Conservation (phyloP, 2,888 invertebrate species). For the Cryptocheilus praepositus region DNA sequence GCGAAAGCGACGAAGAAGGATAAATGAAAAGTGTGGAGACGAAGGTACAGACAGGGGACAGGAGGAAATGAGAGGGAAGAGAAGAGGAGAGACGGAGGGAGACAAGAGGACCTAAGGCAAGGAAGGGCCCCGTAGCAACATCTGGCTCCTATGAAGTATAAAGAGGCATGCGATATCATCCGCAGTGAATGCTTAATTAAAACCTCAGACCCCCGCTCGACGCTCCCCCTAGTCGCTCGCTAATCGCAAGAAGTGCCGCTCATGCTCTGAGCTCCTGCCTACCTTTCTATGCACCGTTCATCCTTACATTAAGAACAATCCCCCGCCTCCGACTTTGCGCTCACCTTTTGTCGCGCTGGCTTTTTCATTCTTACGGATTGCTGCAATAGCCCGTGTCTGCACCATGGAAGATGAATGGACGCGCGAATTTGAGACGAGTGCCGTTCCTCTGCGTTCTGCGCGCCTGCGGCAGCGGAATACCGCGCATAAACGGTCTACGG, state of each 20-base stretch:
- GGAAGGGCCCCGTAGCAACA: conserved; percentile 71
- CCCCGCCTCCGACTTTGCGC: neutral
- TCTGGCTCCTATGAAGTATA: conserved; percentile 79
- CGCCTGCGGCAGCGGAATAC: too few relatives aligned
- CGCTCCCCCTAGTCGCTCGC: conserved; percentile 54
- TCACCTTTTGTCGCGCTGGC: too few relatives aligned
- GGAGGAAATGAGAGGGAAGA: neutral
- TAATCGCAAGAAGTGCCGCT: conserved; percentile 57
- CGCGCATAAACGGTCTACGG: too few relatives aligned
- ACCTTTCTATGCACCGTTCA: conserved; percentile 7
- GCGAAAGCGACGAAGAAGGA: conserved; percentile 12
- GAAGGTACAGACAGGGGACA: neutral
- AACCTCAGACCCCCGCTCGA: conserved; percentile 70
- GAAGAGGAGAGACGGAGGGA: neutral
- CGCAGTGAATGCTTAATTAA: conserved; percentile 74
- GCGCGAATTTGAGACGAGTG: too few relatives aligned
- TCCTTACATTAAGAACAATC: conserved; percentile 7
- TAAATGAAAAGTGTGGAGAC: conserved; percentile 1
- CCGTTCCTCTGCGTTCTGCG: too few relatives aligned
- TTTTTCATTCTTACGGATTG: too few relatives aligned
- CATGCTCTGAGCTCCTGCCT: conserved; percentile 3
- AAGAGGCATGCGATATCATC: conserved; percentile 75
- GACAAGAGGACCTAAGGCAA: conserved; percentile 49
- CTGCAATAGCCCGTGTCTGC: too few relatives aligned
- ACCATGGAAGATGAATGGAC: too few relatives aligned